Base-by-base conservation (phyloP, 2,888 invertebrate species). In the Drosophila anomalata region DNA sequence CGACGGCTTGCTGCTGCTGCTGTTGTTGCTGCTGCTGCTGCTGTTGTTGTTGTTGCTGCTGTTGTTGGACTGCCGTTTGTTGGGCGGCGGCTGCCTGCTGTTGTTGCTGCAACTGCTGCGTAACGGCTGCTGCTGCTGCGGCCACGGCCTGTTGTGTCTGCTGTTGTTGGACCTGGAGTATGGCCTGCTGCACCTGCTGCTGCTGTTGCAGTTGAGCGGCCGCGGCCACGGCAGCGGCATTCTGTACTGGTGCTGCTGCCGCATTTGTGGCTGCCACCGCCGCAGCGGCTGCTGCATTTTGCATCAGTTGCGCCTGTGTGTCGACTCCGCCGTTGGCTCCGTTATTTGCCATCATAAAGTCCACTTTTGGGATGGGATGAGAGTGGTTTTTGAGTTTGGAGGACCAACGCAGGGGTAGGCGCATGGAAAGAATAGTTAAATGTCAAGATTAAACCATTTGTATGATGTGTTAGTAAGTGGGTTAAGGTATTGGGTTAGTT, bases 291-390 rank as follows among this genome's bases (percentile, higher is more conserved):
- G 90, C 82, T 67, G 90, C 68, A 69, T 75, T 88, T 78, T 91
- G 78, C 84, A 90, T 81, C 62, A 90, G 66, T 31, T 90, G 86
- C 50, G 90, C 77, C 71, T 90, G 90, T 63, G 88, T 88, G 53
- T 90, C 89, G 54, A 89, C 89, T 72, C 88, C 89, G 66, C 88
- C 82, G 12, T 84, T 78, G 82, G 90, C 79, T 77, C 91, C 87
- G 57, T 89, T 89, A 73, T 92, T 92, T 67, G 92, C 91, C 92
- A 92, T 92, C 89, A 90, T 92, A 78, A 90, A 90, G 75, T 90
- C 90, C 90, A 89, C 90, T 90, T 29, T 29, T 9, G 56, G 26
- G 12, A 47, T 24, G 22, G 24, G 17, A 22, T 63, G 52, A 61
- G 47, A 50, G 62, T 62, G 69, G 20, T 29, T 1, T 8, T 61